Conservation (phyloP, 2,888 invertebrate species). For the Xanthia togata region DNA sequence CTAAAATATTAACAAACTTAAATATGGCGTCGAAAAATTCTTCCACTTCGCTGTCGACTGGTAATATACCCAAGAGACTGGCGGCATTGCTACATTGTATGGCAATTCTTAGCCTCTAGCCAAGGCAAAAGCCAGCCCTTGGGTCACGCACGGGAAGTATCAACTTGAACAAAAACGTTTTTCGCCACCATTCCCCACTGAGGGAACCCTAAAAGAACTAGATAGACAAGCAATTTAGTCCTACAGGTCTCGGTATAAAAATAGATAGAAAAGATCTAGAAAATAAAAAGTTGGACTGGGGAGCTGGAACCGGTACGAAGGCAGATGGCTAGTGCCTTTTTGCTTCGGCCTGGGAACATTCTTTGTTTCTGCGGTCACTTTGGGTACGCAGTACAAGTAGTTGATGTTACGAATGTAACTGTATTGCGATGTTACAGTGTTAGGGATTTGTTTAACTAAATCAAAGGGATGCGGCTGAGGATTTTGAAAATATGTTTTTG, state of each 20-base stretch:
- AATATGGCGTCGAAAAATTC: too few relatives aligned
- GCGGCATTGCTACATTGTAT: too few relatives aligned
- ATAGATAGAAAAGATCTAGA: slow-evolving; percentile 82
- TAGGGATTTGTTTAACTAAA: neutral
- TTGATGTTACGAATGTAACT: slow-evolving; percentile 25
- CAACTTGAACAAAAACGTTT: neutral
- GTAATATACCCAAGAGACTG: too few relatives aligned
- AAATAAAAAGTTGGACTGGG: slow-evolving; percentile 77
- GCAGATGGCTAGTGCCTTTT: slow-evolving; percentile 83
- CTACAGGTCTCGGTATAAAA: slow-evolving; percentile 75
- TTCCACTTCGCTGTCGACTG: too few relatives aligned
- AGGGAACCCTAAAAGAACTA: slow-evolving; percentile 69
- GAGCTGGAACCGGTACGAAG: slow-evolving; percentile 82
- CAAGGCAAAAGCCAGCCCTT: too few relatives aligned
- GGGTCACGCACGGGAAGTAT: too few relatives aligned
- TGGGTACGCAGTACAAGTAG: slow-evolving; percentile 15
- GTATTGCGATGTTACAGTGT: slow-evolving; percentile 16
- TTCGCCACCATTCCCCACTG: neutral
- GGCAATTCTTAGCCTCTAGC: too few relatives aligned
- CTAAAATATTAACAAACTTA: too few relatives aligned
- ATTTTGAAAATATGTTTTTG: neutral
- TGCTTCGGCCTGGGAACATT: slow-evolving; percentile 83
- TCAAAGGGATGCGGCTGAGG: neutral
- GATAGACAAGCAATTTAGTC: slow-evolving; percentile 71
- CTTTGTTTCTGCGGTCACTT: slow-evolving; percentile 61